Base-by-base conservation (phyloP, 2,888 invertebrate genomes). In the Pammene fasciana region DNA sequence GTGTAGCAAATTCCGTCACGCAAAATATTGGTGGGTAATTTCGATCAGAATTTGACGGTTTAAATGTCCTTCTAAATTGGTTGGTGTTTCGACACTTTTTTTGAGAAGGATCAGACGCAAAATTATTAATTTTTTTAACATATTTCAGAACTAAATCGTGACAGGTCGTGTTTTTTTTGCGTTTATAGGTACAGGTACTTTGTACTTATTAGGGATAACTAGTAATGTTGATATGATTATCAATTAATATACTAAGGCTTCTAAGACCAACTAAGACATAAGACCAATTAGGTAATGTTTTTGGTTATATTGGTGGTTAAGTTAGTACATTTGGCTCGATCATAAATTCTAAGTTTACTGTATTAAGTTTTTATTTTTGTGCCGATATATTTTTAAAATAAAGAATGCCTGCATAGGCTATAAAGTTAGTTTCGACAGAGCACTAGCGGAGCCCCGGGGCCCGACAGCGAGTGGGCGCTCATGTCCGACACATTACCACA, bases 1-100 rank as follows among this genome's bases (percentile, higher is more conserved):
- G 88, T 85, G 83, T 85, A 88, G 81, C 84, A 86, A 85, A 92
- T 92, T 90, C 90, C 90, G 75, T 85, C 92, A 92, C 90, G 91
- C 92, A 88, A 89, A 91, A 90, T 89, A 90, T 89, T 86, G 80
- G 80, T 80, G 76, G 78, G 79, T 81, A 78, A 79, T 84, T 81
- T 82, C 70, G 61, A 71, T 67, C 70, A 54, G 59, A 70, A 72
- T 66, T 72, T 72, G 72, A 72, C 61, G 70, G 70, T 65, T 70
- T 70, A 70, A 70, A 65, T 70, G 70, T 65, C 65, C 55, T 55
- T 70, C 65, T 38, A 70, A 70, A 70, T 70, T 65, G 70, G 70
- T 65, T 41, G 65, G 46, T 55, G 70, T 55, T 57, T 65, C 68
- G 34, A 61, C 70, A 65, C 45, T 65, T 65, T 70, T 68, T 60